phyloP scores from a whole-genome alignment of 2,888 invertebrate species.

The Chamaedrilus cognettii region DNA sequence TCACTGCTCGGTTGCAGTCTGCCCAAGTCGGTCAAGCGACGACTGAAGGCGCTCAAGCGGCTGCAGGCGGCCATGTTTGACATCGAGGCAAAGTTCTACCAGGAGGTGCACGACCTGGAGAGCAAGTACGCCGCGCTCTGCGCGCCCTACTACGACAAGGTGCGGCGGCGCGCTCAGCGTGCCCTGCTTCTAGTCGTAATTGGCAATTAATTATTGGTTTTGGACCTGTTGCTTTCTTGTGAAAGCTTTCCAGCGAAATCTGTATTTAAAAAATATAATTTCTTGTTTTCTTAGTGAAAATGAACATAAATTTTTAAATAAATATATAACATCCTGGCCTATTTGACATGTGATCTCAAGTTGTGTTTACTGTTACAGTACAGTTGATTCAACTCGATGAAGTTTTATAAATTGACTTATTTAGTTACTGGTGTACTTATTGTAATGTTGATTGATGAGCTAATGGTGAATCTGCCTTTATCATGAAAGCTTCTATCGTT shows the following conservation, averaged over 20 bases:
- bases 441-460: too few relatives aligned
- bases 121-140: constrained; percentile 17
- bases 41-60: constrained; percentile 24
- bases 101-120: constrained; percentile 25
- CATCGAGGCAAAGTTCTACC: constrained; percentile 22
- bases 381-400: too few relatives aligned
- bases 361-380: too few relatives aligned
- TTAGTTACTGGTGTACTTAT: too few relatives aligned
- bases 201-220: not conserved
- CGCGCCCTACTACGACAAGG: constrained; percentile 22
- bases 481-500: too few relatives aligned
- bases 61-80: constrained; percentile 22
- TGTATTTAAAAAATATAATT: too few relatives aligned
- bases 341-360: too few relatives aligned
- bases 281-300: too few relatives aligned
- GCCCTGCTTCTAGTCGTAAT: not conserved
- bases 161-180: not conserved
- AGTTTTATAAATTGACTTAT: too few relatives aligned
- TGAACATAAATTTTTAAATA: too few relatives aligned
- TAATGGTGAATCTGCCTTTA: too few relatives aligned
- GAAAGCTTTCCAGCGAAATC: not conserved
- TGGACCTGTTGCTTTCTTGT: not conserved
- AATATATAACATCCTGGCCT: too few relatives aligned
- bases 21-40: constrained; percentile 20
- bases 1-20: constrained; percentile 14